Evolutionary conservation across 2,888 invertebrate genomes (phyloP), one percentile per base, ranked within the genome.

Genomic region (Ryuthela nishihirai): DNA sequence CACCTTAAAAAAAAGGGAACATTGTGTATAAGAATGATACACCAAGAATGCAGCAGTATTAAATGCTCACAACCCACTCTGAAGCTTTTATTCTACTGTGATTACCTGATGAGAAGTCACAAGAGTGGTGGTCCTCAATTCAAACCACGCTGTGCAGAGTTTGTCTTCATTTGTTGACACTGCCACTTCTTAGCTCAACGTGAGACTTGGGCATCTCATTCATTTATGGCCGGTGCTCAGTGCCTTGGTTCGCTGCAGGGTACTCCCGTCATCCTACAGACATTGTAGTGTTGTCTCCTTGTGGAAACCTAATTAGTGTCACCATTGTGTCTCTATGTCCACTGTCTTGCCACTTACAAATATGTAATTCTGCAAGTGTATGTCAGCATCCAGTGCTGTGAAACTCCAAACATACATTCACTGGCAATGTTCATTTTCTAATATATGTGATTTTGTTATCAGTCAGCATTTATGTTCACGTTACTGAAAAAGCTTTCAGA

Each of bases 231-330:
- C 49, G 50, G 40, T 54, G 60, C 48, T 60, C 54, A 54, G 60
- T 60, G 60, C 60, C 60, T 60, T 60, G 60, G 44, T 60, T 46
- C 44, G 46, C 49, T 60, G 60, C 60, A 60, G 60, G 60, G 60
- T 60, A 60, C 60, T 36, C 23, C 44, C 40, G 44, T 54, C 54
- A 60, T 60, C 54, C 60, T 54, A 60, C 59, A 59, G 49, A 54
- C 54, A 40, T 36, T 52, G 25, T 43, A 41, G 46, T 53, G n/a
- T 25, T 15, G 35, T 34, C 20, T 3, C 49, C 17, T 20, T 49
- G 50, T 25, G 34, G 9, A 43, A n/a, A n/a, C n/a, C n/a, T n/a
- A n/a, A n/a, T n/a, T n/a, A n/a, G n/a, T n/a, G n/a, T n/a, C n/a
- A n/a, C n/a, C n/a, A n/a, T n/a, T n/a, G n/a, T n/a, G n/a, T n/a